phyloP scores from a whole-genome alignment of 2,888 invertebrate genomes.

The Hermaeophaga mercurialis region DNA sequence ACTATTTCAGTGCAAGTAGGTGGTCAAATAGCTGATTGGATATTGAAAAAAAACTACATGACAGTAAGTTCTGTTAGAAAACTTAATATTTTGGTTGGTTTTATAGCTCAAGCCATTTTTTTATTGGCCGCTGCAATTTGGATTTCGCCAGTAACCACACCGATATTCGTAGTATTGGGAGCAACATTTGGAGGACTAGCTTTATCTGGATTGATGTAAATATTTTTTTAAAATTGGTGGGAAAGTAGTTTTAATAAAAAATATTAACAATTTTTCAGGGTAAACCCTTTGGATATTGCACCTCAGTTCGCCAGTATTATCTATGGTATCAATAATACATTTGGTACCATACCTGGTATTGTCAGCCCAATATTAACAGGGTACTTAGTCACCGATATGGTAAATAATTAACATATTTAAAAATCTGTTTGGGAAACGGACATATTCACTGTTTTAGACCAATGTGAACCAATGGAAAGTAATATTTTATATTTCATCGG shows the following conservation, averaged over 20 bases:
- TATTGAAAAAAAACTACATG: constrained; percentile 66
- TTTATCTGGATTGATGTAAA: constrained; percentile 20
- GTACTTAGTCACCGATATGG: constrained; percentile 35
- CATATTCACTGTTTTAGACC: neutral
- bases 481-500: constrained; percentile 7
- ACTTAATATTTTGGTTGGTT: constrained; percentile 72
- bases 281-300: constrained; percentile 34
- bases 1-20: constrained; percentile 77
- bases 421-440: too few species aligned
- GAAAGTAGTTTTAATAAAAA: too few species aligned
- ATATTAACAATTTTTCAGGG: constrained; percentile 19
- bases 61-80: constrained; percentile 74
- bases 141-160: constrained; percentile 59
- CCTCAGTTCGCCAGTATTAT: constrained; percentile 29
- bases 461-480: constrained; percentile 5
- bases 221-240: too few species aligned
- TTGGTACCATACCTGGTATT: constrained; percentile 31
- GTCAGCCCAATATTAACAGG: constrained; percentile 34
- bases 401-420: too few species aligned
- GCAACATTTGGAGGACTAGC: constrained; percentile 12
- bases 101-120: constrained; percentile 78
- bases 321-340: constrained; percentile 30
- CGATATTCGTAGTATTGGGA: constrained; percentile 15
- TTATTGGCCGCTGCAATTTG: constrained; percentile 83
- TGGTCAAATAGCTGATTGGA: constrained; percentile 82